These are phyloP conservation scores for Pseudomugil gertrudae DNA, from an alignment of 2,797 vertebrate genomes.

Conservation along the genomic window DNA sequence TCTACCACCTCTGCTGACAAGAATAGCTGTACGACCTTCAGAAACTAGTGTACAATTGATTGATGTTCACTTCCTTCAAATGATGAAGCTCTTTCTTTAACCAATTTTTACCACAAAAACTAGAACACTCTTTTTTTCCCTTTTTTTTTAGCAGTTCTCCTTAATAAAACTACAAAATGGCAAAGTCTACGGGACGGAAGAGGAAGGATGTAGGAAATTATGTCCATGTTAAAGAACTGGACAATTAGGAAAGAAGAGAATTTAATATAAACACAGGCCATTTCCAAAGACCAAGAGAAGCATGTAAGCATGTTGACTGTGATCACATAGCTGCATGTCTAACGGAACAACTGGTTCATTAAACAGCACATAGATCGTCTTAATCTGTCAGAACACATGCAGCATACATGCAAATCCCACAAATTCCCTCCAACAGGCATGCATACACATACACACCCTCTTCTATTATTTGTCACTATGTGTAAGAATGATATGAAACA, in stretches of 20 bases:
- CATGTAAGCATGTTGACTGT: not conserved
- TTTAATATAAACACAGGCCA: not conserved
- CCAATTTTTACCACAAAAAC: not conserved
- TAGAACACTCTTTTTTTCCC: not conserved
- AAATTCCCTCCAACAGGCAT: slow-evolving; percentile 23
- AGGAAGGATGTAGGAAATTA: not conserved
- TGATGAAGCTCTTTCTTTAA: slow-evolving; percentile 17
- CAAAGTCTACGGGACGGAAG: not conserved
- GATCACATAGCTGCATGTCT: slow-evolving; percentile 44
- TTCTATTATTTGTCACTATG: slow-evolving; percentile 28
- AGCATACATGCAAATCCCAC: slow-evolving; percentile 36
- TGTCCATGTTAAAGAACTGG: not conserved
- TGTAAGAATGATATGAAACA: not conserved
- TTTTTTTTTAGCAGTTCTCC: too few species aligned
- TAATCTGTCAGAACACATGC: slow-evolving; percentile 62
- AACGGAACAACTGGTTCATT: slow-evolving; percentile 61
- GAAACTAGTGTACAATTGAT: slow-evolving; percentile 14
- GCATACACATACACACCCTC: slow-evolving; percentile 11
- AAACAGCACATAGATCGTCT: slow-evolving; percentile 60
- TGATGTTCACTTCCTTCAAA: slow-evolving; percentile 21
- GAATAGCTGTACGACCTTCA: slow-evolving; percentile 33
- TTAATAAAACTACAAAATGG: not conserved
- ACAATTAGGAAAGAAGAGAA: not conserved
- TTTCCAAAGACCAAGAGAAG: not conserved
- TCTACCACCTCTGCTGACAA: slow-evolving; percentile 25